These are phyloP conservation scores for Whitmania pigra DNA, from an alignment of 1,140 invertebrate species.

Conservation along the genomic window DNA sequence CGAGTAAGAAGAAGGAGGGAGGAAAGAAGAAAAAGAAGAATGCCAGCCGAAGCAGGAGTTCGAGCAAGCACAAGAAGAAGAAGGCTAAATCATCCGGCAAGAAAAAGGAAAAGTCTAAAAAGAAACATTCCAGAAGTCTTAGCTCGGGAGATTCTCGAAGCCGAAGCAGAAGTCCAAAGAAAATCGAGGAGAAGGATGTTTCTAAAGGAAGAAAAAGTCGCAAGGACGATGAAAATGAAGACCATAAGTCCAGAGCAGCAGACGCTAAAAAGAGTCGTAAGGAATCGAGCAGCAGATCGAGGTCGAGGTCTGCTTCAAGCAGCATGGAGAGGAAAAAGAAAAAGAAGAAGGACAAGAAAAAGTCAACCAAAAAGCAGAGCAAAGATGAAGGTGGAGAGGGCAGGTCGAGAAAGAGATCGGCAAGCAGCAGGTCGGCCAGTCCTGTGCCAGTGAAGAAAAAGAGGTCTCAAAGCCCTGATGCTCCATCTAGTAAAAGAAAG, in stretches of 20 bases:
- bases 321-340: neutral
- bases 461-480: too few species aligned
- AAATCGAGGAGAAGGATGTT: neutral
- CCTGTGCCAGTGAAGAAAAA: neutral
- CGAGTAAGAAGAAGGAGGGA: neutral
- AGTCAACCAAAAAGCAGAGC: neutral
- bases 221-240: neutral
- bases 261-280: neutral
- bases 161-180: neutral
- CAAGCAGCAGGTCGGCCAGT: neutral
- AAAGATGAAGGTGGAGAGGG: too few species aligned
- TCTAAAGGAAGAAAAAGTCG: neutral
- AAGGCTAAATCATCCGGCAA: neutral
- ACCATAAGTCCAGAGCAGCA: neutral
- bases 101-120: slow-evolving; percentile 3
- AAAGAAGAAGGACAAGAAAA: slow-evolving; percentile 7
- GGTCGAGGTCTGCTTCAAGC: neutral
- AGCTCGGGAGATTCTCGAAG: slow-evolving; percentile 5
- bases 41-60: neutral
- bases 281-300: neutral
- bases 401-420: slow-evolving; percentile 6
- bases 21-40: slow-evolving; percentile 13
- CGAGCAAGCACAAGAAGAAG: slow-evolving; percentile 4
- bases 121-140: neutral
- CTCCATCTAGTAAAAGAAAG: neutral